Evolutionary conservation across 2,797 vertebrate genomes (phyloP).

Genomic region (Rachycentron canadum): DNA sequence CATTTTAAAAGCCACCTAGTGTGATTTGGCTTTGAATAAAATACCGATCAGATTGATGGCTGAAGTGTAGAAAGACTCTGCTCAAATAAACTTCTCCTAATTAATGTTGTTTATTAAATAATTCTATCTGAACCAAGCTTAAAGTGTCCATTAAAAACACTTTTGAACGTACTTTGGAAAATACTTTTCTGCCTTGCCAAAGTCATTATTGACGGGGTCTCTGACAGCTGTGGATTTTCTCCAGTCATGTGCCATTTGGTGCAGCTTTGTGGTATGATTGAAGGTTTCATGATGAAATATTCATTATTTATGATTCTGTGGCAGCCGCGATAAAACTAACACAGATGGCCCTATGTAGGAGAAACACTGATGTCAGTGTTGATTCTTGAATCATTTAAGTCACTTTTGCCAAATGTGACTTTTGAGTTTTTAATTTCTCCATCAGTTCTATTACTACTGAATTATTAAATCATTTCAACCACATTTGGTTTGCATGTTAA

Average conservation of each 20-base stretch:
- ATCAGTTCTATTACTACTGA: background rate
- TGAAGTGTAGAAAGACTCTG: background rate
- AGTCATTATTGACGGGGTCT: conserved; percentile 1
- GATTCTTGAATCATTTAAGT: conserved; percentile 13
- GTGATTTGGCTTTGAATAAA: conserved; percentile 1
- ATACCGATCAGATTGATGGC: background rate
- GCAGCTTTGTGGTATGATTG: conserved; percentile 22
- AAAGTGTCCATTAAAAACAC: background rate
- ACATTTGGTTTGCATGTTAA: background rate
- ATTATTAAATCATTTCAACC: conserved; percentile 1
- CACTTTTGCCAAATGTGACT: conserved; percentile 5
- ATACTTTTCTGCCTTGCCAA: background rate
- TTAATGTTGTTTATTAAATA: background rate
- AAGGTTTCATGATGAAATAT: conserved; percentile 21
- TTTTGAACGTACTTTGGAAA: conserved; percentile 1
- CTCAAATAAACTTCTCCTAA: background rate
- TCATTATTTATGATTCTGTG: conserved; percentile 21
- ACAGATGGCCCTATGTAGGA: conserved; percentile 19
- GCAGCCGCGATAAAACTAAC: background rate
- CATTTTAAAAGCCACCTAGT: conserved; percentile 9
- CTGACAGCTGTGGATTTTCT: background rate
- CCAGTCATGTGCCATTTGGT: conserved; percentile 17
- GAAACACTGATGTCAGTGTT: conserved; percentile 22
- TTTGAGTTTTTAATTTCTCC: conserved; percentile 4
- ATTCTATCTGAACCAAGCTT: conserved; percentile 5